Evolutionary conservation across 2,797 vertebrate genomes (phyloP).

Genomic region (Lerista edwardsae): DNA sequence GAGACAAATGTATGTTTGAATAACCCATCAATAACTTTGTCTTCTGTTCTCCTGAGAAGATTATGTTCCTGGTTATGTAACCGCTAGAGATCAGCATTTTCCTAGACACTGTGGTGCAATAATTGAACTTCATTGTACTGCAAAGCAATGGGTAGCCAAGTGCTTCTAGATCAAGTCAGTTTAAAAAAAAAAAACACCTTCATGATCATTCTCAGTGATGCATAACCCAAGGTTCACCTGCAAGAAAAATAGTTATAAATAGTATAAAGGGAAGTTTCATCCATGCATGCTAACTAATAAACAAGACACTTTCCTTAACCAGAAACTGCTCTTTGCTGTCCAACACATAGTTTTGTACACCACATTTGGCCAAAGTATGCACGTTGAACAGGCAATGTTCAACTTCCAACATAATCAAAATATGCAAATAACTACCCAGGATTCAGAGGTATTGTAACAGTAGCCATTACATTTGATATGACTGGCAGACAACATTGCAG

Average conservation of each 20-base stretch:
- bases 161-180: background rate
- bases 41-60: background rate
- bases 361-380: background rate
- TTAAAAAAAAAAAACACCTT: background rate
- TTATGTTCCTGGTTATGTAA: background rate
- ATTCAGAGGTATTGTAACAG: background rate
- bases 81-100: background rate
- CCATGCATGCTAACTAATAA: conserved; percentile 3
- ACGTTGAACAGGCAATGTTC: background rate
- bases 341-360: background rate
- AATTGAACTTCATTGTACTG: background rate
- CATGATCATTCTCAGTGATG: too few species aligned
- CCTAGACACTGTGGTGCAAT: background rate
- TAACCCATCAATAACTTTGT: background rate
- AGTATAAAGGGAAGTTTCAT: conserved; percentile 12
- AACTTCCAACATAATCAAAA: background rate
- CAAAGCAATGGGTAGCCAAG: background rate
- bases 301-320: background rate
- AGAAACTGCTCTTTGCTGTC: background rate
- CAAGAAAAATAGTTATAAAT: conserved; percentile 19
- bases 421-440: background rate
- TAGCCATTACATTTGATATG: background rate
- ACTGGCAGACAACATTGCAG: background rate
- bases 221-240: background rate
- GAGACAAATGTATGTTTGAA: background rate